Conservation (phyloP, 2,113 vertebrate species). For the Hepsetus odoe region DNA sequence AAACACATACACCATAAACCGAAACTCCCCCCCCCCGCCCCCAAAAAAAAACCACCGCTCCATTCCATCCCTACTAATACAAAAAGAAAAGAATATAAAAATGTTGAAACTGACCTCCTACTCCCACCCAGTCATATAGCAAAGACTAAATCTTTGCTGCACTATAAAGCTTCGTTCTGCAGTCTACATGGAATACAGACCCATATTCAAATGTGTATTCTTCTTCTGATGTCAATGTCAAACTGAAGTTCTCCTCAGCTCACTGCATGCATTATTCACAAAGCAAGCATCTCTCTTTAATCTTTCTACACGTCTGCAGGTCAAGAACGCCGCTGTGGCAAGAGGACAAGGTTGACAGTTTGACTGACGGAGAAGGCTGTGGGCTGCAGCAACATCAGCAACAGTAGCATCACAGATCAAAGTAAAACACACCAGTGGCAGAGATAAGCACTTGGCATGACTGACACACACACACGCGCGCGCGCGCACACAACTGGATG, state of each 20-base stretch:
- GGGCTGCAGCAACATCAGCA: neutral
- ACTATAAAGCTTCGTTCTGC: too few relatives aligned
- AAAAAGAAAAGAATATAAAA: too few relatives aligned
- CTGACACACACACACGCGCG: slow-evolving; percentile 22
- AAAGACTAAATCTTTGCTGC: too few relatives aligned
- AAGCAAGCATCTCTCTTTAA: slow-evolving; percentile 16
- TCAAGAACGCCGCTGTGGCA: neutral
- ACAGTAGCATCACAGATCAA: slow-evolving; percentile 16
- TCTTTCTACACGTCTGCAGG: slow-evolving; percentile 6
- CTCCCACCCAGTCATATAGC: too few relatives aligned
- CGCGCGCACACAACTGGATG: slow-evolving; percentile 45
- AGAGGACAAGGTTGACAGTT: neutral
- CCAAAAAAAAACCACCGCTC: too few relatives aligned
- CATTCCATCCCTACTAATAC: too few relatives aligned
- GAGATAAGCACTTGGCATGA: neutral
- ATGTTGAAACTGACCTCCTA: too few relatives aligned
- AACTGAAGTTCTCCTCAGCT: slow-evolving; percentile 10
- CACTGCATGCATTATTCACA: slow-evolving; percentile 19
- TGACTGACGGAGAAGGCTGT: slow-evolving; percentile 10
- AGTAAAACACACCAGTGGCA: neutral
- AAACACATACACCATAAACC: too few relatives aligned
- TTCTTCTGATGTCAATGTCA: slow-evolving; percentile 13
- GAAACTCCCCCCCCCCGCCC: too few relatives aligned
- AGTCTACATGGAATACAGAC: neutral
- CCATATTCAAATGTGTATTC: neutral